Evolutionary conservation across 2,113 vertebrate species (phyloP).

Genomic region (Heterotis niloticus): DNA sequence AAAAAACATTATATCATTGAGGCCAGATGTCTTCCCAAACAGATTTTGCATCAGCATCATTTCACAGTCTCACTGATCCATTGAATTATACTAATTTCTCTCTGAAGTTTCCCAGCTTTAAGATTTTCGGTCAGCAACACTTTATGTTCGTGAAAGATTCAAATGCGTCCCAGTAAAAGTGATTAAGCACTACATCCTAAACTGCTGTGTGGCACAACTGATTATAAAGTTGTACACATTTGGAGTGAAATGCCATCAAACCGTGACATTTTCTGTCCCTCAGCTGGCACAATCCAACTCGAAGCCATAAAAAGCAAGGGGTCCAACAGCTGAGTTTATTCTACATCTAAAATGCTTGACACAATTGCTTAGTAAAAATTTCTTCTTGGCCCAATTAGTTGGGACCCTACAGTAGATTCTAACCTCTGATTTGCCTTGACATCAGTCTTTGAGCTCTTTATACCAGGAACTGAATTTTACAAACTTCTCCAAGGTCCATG

Average conservation of each 20-base stretch:
- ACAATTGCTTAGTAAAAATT: too few species aligned
- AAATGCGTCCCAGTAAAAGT: background rate
- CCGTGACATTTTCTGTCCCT: background rate
- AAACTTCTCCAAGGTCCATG: background rate
- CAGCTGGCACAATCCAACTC: background rate
- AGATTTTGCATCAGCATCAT: too few species aligned
- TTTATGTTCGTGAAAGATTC: background rate
- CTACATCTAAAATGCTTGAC: too few species aligned
- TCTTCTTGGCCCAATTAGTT: background rate
- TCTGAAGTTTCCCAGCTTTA: too few species aligned
- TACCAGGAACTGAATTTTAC: background rate
- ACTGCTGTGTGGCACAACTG: background rate
- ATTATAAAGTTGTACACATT: background rate
- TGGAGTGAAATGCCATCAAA: background rate
- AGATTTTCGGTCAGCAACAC: too few species aligned
- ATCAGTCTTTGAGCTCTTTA: background rate
- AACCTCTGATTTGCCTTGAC: background rate
- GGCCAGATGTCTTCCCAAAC: too few species aligned
- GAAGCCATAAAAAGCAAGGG: background rate
- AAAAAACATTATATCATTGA: too few species aligned
- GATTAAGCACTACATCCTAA: background rate
- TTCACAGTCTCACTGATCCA: too few species aligned
- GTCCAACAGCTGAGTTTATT: background rate
- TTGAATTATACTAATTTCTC: too few species aligned
- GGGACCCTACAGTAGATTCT: background rate